A percentile compares a stretch with the other conserved stretches of the same genome.
Evolutionary conservation across 2,797 vertebrate genomes (phyloP).

Genomic region (Peromyscus aztecus): DNA sequence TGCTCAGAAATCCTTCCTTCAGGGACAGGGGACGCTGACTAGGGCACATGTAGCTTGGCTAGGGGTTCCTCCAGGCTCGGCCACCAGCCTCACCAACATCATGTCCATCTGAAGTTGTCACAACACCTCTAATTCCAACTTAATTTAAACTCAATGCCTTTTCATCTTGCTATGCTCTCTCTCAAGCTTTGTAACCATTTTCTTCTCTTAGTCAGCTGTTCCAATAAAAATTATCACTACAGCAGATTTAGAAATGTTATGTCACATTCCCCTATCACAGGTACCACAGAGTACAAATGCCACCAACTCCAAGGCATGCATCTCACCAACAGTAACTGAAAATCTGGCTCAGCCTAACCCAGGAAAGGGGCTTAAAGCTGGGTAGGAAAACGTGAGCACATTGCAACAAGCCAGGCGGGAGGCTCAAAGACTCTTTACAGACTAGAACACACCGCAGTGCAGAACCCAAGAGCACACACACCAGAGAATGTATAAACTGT

Average conservation of each 20-base stretch:
- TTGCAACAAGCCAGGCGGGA: not conserved
- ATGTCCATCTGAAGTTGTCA: not conserved
- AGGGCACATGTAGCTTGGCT: accelerated
- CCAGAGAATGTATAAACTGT: not conserved
- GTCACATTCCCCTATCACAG: not conserved
- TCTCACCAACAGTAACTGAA: not conserved
- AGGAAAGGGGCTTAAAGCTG: not conserved
- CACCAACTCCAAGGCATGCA: not conserved
- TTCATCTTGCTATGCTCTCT: not conserved
- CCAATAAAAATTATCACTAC: slow-evolving; percentile 18
- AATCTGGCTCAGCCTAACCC: not conserved
- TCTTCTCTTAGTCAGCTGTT: not conserved
- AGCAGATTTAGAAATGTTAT: slow-evolving; percentile 8
- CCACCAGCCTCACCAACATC: not conserved
- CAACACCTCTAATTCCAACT: not conserved
- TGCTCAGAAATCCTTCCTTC: not conserved
- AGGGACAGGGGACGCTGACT: accelerated
- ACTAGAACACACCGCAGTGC: not conserved
- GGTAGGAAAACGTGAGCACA: not conserved
- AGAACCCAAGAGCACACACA: not conserved
- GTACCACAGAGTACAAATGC: slow-evolving; percentile 11
- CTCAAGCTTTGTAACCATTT: not conserved
- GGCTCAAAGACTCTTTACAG: not conserved
- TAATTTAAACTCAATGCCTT: not conserved
- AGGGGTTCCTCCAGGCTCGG: not conserved